Conservation (phyloP, 2,888 invertebrate species). For the Clanis bilineata region DNA sequence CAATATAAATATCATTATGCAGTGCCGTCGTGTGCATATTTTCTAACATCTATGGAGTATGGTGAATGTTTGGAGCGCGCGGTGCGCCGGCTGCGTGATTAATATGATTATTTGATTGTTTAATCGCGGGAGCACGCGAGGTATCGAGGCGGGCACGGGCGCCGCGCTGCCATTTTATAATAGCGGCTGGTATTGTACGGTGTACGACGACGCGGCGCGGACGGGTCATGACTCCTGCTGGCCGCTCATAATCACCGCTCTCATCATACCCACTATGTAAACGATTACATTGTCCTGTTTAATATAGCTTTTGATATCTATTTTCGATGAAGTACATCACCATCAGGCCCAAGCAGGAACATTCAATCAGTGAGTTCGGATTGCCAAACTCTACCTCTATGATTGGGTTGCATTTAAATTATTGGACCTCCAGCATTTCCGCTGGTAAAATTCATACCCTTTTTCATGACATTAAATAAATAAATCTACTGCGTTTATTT, state of each 20-base stretch:
- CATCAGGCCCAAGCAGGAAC: too few species aligned
- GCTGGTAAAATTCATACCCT: too few species aligned
- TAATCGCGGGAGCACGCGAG: constrained; percentile 31
- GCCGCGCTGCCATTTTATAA: constrained; percentile 1
- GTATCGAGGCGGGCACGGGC: neutral
- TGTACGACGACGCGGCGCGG: constrained; percentile 1
- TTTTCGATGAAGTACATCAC: too few species aligned
- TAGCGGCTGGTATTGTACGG: neutral
- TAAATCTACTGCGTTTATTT: too few species aligned
- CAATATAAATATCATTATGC: neutral
- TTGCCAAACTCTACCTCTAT: too few species aligned
- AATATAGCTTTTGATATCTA: too few species aligned
- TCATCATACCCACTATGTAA: neutral
- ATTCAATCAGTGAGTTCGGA: too few species aligned
- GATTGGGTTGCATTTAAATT: too few species aligned
- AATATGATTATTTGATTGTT: constrained; percentile 61
- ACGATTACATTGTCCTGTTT: neutral
- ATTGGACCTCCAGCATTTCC: too few species aligned
- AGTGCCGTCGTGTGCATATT: neutral
- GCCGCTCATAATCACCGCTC: neutral
- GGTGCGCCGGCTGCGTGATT: constrained; percentile 36
- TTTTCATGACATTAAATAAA: too few species aligned
- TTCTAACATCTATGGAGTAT: constrained; percentile 11
- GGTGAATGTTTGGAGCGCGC: constrained; percentile 5
- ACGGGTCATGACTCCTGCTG: constrained; percentile 3